Base-by-base conservation (phyloP, 2,113 vertebrate species). In the Corythornis madagascariensis region DNA sequence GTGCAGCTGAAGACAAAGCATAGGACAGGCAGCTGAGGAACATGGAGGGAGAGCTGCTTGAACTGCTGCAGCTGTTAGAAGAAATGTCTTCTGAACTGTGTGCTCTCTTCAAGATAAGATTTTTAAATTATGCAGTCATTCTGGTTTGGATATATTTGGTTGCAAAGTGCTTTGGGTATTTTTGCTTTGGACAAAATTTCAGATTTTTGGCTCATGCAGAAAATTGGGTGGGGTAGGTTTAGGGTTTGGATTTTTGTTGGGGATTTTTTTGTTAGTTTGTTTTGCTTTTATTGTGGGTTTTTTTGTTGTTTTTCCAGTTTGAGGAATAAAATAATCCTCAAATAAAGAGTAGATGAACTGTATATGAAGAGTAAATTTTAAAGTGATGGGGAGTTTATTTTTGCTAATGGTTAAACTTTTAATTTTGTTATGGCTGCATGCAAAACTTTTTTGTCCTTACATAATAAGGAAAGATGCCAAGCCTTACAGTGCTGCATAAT, bases 51-150 rank as follows among this genome's bases (percentile, higher is more conserved):
- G 59, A 82, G 57, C 57, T 63, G 31, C 67, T 67, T 71, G 28
- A 74, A 52, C 42, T 40, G n/a, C 29, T 0, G 0, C 80, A 81
- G 69, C 73, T 88, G 73, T 71, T 59, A 52, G 28, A 78, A 88
- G 43, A 77, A 88, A 45, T 64, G n/a, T 73, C 40, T 75, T 77
- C 43, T 52, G 35, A 65, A 48, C 66, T 66, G 31, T 53, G 57
- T 66, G 24, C 70, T 88, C 15, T 55, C 38, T 69, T 69, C 59
- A 64, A 65, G 45, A 69, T 56, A 28, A 66, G 35, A 35, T 86
- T 88, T 83, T 78, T 78, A 38, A 79, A 50, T 57, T 42, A 77
- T 92, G 78, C 17, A 8, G 25, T 93, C 77, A 74, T 86, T 35
- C 81, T 75, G 24, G 35, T 92, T 86, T 88, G 57, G 26, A 53